phyloP scores from a whole-genome alignment of 2,888 invertebrate genomes.

The Drosophila formosana region DNA sequence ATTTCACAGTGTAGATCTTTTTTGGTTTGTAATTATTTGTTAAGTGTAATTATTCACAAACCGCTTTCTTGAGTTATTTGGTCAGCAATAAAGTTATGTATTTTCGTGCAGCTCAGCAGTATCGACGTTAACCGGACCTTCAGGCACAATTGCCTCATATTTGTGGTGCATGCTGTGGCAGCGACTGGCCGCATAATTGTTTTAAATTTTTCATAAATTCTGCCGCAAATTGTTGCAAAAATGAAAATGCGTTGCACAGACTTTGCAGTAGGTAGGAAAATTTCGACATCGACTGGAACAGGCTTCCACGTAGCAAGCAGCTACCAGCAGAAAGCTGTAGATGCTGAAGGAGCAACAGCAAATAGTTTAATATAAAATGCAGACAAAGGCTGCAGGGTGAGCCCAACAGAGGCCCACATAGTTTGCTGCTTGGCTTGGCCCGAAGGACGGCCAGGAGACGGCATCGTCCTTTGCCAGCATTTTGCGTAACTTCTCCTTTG shows the following conservation, averaged over 20 bases:
- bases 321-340: constrained; percentile 21
- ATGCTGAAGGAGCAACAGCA: constrained; percentile 27
- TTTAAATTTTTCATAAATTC: constrained; percentile 71
- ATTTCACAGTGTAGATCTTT: too few relatives aligned
- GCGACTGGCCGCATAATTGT: constrained; percentile 63
- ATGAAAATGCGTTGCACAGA: constrained; percentile 26
- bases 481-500: constrained; percentile 38
- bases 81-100: neutral
- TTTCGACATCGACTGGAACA: constrained; percentile 27
- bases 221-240: constrained; percentile 57
- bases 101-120: neutral
- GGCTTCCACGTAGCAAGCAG: constrained; percentile 3
- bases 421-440: constrained; percentile 32
- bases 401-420: constrained; percentile 52
- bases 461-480: constrained; percentile 30
- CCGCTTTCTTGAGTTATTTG: too few relatives aligned
- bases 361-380: constrained; percentile 74
- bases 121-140: constrained; percentile 16
- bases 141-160: constrained; percentile 14
- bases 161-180: constrained; percentile 44
- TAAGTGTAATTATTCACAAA: too few relatives aligned
- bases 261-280: constrained; percentile 43
- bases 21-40: too few relatives aligned
- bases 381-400: constrained; percentile 59
- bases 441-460: constrained; percentile 8